Percentiles rank a stretch among this genome's conserved stretches.
Evolutionary conservation across 2,888 invertebrate genomes (phyloP).

Genomic region (Heliconius aoede): DNA sequence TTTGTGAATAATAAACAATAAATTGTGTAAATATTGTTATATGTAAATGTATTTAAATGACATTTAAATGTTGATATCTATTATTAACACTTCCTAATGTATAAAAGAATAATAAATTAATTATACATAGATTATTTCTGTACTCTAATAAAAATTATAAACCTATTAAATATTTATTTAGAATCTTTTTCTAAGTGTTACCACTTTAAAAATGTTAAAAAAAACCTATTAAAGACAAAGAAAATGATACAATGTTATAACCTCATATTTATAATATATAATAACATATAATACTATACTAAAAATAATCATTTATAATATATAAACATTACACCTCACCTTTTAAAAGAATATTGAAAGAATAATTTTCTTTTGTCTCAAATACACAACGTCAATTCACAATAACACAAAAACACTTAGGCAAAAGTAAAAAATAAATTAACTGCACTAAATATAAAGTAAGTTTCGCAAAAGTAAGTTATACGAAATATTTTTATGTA

Average conservation of each 20-base stretch:
- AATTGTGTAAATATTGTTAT: not conserved
- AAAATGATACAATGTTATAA: not conserved
- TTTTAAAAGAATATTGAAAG: constrained; percentile 70
- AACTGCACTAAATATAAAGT: constrained; percentile 75
- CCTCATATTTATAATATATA: not conserved
- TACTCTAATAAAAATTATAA: not conserved
- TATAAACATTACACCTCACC: constrained; percentile 54
- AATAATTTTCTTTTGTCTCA: constrained; percentile 51
- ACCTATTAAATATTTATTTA: too few relatives aligned
- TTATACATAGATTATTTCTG: not conserved
- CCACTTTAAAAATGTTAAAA: too few relatives aligned
- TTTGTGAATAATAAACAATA: constrained; percentile 12
- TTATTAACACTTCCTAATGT: not conserved
- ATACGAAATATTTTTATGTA: constrained; percentile 44
- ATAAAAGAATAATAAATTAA: not conserved
- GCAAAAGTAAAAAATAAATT: constrained; percentile 61
- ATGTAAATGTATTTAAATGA: not conserved
- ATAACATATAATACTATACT: not conserved
- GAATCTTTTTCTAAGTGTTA: too few relatives aligned
- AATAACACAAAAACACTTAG: constrained; percentile 60
- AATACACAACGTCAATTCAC: constrained; percentile 51
- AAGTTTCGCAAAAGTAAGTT: constrained; percentile 50
- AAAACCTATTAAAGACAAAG: constrained; percentile 5
- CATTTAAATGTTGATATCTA: not conserved
- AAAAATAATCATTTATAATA: not conserved